Evolutionary conservation across 2,888 invertebrate species (phyloP), one percentile per base, ranked within the genome.

Genomic region (Drosophila colorata): DNA sequence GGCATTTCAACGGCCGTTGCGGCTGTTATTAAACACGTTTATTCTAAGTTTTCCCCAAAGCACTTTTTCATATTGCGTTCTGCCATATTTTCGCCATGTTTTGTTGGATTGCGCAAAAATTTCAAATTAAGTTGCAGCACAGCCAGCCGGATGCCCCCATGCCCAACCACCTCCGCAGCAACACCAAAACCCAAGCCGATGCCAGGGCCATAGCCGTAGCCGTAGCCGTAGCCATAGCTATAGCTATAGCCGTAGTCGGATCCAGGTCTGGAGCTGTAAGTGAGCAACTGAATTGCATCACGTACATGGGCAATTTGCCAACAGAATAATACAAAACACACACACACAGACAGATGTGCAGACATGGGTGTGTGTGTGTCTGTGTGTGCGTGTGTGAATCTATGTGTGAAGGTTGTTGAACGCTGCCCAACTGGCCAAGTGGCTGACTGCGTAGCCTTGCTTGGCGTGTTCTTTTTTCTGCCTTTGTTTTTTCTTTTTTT

Each of bases 251-350:
- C 28, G 31, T 56, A 49, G 65, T 25, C 14, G 49, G 55, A 28
- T 43, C 14, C 46, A 40, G 71, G 43, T 64, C 65, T 65, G 68
- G 48, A 74, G 70, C 87, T 64, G 80, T 74, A 87, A 83, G 83
- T 84, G 83, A 88, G 83, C 89, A 85, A 78, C 89, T 85, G 89
- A 85, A 88, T 88, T 90, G 89, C 86, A 87, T 85, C 88, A 88
- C 88, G 88, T 88, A 89, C 86, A 76, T 86, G 88, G 88, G 90
- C 90, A 90, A 88, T 88, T 88, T 88, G 90, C 90, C 88, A 88
- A 66, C 78, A 70, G 59, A 85, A 85, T 85, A 86, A 86, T 85
- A 89, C 89, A 85, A 78, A 65, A 71, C 51, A 70, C 44, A 74
- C 55, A 80, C 49, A 76, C 51, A 68, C 49, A 66, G 68, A 67